These are phyloP conservation scores for Bombus sylvicola DNA, from an alignment of 1,140 invertebrate species.

Conservation along the genomic window DNA sequence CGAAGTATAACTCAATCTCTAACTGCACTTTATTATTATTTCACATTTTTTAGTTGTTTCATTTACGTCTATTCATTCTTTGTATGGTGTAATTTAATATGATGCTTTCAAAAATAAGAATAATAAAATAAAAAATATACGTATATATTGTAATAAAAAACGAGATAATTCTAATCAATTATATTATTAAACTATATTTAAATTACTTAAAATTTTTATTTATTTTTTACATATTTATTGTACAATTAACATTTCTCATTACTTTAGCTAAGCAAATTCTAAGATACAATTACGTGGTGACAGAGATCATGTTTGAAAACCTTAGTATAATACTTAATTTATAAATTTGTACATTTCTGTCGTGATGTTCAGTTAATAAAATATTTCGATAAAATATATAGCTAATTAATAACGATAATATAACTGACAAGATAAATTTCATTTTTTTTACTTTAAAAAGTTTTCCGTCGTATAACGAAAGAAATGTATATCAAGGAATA, in stretches of 20 bases:
- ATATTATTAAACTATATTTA: background rate
- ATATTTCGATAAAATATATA: too few species aligned
- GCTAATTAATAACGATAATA: too few species aligned
- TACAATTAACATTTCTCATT: background rate
- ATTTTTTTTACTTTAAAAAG: too few species aligned
- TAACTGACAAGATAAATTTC: too few species aligned
- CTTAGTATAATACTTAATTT: too few species aligned
- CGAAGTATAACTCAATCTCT: slow-evolving; percentile 7
- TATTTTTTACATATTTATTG: background rate
- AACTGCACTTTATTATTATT: background rate
- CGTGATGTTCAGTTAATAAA: too few species aligned
- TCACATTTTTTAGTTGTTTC: background rate
- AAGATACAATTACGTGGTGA: background rate
- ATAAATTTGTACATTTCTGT: too few species aligned
- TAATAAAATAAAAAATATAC: background rate
- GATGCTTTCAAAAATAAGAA: background rate
- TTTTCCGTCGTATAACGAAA: too few species aligned
- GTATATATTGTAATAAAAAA: background rate
- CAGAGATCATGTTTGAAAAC: background rate
- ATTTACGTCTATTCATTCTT: background rate
- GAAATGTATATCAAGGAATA: too few species aligned
- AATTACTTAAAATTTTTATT: background rate
- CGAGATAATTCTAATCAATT: background rate
- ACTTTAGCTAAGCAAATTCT: background rate
- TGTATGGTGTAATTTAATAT: background rate